phyloP scores from a whole-genome alignment of 2,113 vertebrate genomes.

The Astatoreochromis straeleni region DNA sequence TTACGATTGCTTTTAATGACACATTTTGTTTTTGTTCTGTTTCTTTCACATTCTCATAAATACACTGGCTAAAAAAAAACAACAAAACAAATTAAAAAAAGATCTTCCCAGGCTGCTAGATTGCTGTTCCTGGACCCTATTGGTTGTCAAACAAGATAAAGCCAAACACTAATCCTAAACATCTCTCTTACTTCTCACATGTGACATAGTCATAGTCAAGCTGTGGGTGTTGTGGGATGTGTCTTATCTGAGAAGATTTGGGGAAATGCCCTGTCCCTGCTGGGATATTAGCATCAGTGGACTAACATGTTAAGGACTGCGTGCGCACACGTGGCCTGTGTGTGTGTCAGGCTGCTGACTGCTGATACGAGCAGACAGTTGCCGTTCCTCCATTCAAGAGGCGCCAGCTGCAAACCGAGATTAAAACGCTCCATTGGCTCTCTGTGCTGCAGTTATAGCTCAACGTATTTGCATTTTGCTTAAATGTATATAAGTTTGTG shows the following conservation, averaged over 20 bases:
- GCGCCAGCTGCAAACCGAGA: constrained; percentile 48
- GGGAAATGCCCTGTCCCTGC: not conserved
- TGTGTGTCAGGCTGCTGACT: not conserved
- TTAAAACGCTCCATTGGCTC: constrained; percentile 18
- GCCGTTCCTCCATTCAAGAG: constrained; percentile 39
- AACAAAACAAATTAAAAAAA: fast-evolving
- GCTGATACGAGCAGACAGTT: constrained; percentile 32
- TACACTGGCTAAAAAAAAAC: not conserved
- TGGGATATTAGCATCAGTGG: not conserved
- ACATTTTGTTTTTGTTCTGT: not conserved
- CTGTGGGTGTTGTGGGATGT: not conserved
- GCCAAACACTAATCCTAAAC: not conserved
- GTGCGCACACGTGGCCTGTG: constrained; percentile 1
- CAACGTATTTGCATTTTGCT: not conserved
- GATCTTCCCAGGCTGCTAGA: not conserved
- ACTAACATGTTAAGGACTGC: constrained; percentile 7
- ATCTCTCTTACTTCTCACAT: not conserved
- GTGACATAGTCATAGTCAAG: not conserved
- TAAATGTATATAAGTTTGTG: not conserved
- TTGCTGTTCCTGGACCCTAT: fast-evolving
- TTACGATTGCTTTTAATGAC: not conserved
- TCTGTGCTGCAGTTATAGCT: not conserved
- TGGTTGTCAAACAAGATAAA: not conserved
- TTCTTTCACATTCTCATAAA: not conserved
- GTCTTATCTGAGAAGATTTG: not conserved